Percentiles rank a stretch among this genome's conserved stretches.
Evolutionary conservation across 2,113 vertebrate species (phyloP).

Genomic region (Rhinoptilus africanus): DNA sequence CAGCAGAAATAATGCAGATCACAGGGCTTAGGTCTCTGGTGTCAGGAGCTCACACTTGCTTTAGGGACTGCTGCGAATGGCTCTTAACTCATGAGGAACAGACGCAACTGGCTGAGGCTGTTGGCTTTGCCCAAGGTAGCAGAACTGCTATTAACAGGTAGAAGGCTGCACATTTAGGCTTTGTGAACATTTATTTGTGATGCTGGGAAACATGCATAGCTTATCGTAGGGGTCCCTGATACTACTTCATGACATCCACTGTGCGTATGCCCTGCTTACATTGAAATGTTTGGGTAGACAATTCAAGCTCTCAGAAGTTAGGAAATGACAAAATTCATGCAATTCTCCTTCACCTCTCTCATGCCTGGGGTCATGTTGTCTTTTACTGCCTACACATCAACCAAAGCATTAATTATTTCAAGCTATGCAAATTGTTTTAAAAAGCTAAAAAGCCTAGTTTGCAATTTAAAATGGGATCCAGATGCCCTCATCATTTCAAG

Average conservation of each 20-base stretch:
- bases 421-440: slow-evolving; percentile 49
- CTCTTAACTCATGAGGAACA: not conserved
- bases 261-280: not conserved
- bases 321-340: slow-evolving; percentile 5
- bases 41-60: not conserved
- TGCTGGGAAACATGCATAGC: not conserved
- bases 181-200: not conserved
- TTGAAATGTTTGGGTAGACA: not conserved
- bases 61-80: not conserved
- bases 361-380: slow-evolving; percentile 34
- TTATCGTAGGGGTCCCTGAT: not conserved
- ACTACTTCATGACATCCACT: not conserved
- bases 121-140: not conserved
- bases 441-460: slow-evolving; percentile 48
- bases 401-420: slow-evolving; percentile 65
- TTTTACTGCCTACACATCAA: slow-evolving; percentile 42
- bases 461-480: slow-evolving; percentile 50
- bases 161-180: not conserved
- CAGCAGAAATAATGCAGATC: not conserved
- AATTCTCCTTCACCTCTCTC: slow-evolving; percentile 18
- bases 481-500: slow-evolving; percentile 42
- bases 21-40: not conserved
- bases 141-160: not conserved
- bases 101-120: not conserved
- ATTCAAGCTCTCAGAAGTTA: not conserved